Conservation (phyloP, 2,113 vertebrate species). For the Hypanus sabinus region DNA sequence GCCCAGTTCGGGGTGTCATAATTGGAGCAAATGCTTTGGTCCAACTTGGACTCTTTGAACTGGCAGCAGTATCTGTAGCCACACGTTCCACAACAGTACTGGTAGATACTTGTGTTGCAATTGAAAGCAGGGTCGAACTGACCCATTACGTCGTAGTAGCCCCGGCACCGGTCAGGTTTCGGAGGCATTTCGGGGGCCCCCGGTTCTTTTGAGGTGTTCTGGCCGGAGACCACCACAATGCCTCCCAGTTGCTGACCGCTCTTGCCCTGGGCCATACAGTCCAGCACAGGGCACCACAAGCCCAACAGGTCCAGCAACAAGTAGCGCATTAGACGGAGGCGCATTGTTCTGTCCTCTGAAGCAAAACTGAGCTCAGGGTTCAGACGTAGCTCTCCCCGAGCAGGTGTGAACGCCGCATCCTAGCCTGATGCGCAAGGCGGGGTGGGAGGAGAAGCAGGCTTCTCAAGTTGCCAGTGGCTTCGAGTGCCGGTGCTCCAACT, state of each 20-base stretch:
- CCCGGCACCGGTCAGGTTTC: slow-evolving; percentile 81
- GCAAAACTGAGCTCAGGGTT: not conserved
- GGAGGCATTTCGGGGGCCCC: slow-evolving; percentile 75
- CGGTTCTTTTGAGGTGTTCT: slow-evolving; percentile 74
- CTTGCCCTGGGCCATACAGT: slow-evolving; percentile 86
- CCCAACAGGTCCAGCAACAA: slow-evolving; percentile 83
- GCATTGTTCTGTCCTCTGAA: slow-evolving; percentile 44
- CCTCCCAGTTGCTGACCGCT: slow-evolving; percentile 77
- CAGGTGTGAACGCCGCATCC: not conserved
- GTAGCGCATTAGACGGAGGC: slow-evolving; percentile 79
- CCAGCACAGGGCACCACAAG: slow-evolving; percentile 46
- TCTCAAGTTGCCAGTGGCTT: not conserved
- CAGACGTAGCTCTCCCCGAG: not conserved
- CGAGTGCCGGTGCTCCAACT: not conserved
- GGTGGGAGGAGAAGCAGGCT: not conserved
- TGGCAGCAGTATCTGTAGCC: slow-evolving; percentile 98
- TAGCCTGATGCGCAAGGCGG: not conserved
- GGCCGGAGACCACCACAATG: slow-evolving; percentile 81
- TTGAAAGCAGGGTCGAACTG: slow-evolving; percentile 96
- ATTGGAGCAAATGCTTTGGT: slow-evolving; percentile 92
- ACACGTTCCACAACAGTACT: slow-evolving; percentile 98
- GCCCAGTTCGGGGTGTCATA: slow-evolving; percentile 91
- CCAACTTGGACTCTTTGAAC: slow-evolving; percentile 79
- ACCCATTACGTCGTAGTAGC: slow-evolving; percentile 98
- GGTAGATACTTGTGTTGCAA: slow-evolving; percentile 91